Percentiles rank a stretch among this genome's conserved stretches.
Conservation (phyloP, 1,140 invertebrate genomes). For the Papilio xuthus region DNA sequence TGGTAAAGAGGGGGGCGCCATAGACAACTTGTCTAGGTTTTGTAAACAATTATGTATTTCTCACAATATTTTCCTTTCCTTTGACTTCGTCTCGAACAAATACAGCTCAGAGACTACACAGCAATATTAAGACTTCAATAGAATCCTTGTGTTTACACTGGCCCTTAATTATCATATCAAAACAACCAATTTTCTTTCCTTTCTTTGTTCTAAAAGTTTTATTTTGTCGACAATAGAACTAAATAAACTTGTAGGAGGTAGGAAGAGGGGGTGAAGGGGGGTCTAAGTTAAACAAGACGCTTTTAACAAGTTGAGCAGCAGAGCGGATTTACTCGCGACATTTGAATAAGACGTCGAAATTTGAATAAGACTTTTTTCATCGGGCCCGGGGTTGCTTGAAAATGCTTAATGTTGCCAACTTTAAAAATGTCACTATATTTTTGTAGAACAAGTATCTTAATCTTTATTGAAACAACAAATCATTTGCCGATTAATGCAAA, state of each 20-base stretch:
- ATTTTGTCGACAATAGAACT: conserved; percentile 49
- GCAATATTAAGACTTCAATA: not conserved
- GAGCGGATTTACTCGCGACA: conserved; percentile 69
- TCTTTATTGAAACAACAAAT: too few species aligned
- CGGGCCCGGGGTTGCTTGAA: not conserved
- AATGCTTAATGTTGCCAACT: conserved; percentile 9
- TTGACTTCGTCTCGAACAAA: conserved; percentile 14
- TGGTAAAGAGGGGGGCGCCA: too few species aligned
- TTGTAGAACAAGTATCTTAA: not conserved
- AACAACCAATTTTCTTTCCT: conserved; percentile 39
- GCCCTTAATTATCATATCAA: conserved; percentile 16
- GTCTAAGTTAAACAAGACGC: conserved; percentile 64
- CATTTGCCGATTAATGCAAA: too few species aligned
- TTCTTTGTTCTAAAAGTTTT: conserved; percentile 46
- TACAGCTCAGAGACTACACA: not conserved
- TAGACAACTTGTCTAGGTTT: too few species aligned
- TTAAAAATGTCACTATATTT: not conserved
- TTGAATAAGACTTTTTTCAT: conserved; percentile 47
- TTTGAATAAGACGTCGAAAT: conserved; percentile 68
- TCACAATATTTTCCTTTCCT: conserved; percentile 30
- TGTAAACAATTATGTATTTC: not conserved
- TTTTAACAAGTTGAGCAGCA: conserved; percentile 65
- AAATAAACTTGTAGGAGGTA: conserved; percentile 49
- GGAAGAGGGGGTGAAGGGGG: conserved; percentile 40
- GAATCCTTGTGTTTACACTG: not conserved